phyloP scores from a whole-genome alignment of 2,797 vertebrate genomes.

The Gymnothorax javanicus region DNA sequence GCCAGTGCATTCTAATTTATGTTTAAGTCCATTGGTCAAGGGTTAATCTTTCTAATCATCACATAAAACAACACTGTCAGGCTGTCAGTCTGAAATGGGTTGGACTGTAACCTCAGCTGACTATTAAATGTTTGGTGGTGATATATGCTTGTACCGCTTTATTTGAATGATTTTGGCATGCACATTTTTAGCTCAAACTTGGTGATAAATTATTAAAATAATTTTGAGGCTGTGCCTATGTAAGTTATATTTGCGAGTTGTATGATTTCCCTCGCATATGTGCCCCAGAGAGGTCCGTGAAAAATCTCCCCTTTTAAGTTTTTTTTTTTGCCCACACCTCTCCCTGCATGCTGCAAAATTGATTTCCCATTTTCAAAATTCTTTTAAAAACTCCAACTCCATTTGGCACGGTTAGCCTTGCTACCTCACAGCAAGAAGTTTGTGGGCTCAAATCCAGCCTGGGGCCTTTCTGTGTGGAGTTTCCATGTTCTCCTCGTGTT shows the following conservation, averaged over 20 bases:
- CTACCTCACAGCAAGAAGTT: too few species aligned
- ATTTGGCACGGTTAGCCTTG: neutral
- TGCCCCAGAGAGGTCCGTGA: neutral
- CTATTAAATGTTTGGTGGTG: neutral
- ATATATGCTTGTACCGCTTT: neutral
- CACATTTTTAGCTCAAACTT: neutral
- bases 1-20: neutral
- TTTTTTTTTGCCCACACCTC: neutral
- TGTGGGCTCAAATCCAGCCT: too few species aligned
- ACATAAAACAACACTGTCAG: neutral
- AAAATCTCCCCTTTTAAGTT: neutral
- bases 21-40: conserved; percentile 14
- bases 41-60: conserved; percentile 13
- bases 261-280: neutral
- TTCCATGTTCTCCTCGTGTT: too few species aligned
- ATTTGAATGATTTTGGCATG: conserved; percentile 6
- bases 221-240: neutral
- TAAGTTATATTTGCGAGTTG: neutral
- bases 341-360: neutral
- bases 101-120: neutral
- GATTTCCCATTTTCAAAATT: neutral
- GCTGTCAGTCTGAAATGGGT: neutral
- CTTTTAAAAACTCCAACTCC: neutral
- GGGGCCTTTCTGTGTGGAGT: too few species aligned
- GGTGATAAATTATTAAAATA: neutral